phyloP scores from a whole-genome alignment of 2,113 vertebrate species.

The Mellivora capensis region DNA sequence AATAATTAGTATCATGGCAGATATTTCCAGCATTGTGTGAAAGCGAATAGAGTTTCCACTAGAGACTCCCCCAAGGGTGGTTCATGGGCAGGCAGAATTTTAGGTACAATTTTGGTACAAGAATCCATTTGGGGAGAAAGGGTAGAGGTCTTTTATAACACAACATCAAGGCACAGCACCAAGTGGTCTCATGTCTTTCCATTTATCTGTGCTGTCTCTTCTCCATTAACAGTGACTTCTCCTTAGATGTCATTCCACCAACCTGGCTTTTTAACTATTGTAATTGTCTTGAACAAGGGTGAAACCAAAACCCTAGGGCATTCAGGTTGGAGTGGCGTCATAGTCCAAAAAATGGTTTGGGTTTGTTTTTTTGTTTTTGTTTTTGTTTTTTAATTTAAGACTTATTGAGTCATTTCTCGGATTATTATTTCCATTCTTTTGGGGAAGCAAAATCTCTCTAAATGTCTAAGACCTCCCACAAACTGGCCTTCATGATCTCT shows the following conservation, averaged over 20 bases:
- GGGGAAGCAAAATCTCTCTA: not conserved
- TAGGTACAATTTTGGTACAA: too few relatives aligned
- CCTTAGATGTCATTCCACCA: not conserved
- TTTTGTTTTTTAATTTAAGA: not conserved
- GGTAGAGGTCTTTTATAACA: not conserved
- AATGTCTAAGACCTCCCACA: not conserved
- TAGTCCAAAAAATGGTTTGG: not conserved
- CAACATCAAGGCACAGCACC: too few relatives aligned
- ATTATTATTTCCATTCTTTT: not conserved
- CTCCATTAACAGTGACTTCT: not conserved
- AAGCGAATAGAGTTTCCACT: not conserved
- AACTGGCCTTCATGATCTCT: fast-evolving
- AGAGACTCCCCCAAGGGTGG: not conserved
- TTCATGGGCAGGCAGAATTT: too few relatives aligned
- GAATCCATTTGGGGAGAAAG: not conserved
- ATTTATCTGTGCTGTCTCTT: not conserved
- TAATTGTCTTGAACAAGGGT: not conserved
- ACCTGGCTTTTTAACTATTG: not conserved
- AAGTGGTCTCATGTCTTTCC: not conserved
- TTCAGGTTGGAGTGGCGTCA: not conserved
- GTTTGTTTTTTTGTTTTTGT: too few relatives aligned
- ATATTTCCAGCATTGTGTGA: not conserved
- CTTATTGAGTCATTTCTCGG: not conserved
- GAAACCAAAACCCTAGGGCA: not conserved
- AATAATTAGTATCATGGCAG: conserved; percentile 15